Evolutionary conservation across 2,113 vertebrate genomes (phyloP).

Genomic region (Lepisosteus oculatus): DNA sequence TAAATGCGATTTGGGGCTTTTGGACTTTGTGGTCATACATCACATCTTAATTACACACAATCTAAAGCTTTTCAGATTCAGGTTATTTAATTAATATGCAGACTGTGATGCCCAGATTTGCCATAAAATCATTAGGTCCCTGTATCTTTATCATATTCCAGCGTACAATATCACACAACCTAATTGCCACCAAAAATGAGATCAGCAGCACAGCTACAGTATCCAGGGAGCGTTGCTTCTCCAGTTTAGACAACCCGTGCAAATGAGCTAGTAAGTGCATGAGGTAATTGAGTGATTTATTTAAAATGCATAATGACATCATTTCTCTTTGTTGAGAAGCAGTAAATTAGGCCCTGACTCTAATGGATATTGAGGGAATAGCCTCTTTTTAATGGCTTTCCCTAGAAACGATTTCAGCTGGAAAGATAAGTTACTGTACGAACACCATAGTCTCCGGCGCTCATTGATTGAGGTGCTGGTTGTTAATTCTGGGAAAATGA

Average conservation of each 20-base stretch:
- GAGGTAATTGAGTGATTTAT: conserved; percentile 53
- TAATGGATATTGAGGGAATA: conserved; percentile 48
- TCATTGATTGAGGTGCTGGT: too few species aligned
- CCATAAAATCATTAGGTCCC: conserved; percentile 4
- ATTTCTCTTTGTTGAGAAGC: conserved; percentile 43
- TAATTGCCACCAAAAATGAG: conserved; percentile 52
- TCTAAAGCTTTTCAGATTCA: conserved; percentile 53
- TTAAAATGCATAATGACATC: conserved; percentile 57
- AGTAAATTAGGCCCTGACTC: conserved; percentile 51
- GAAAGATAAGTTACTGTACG: too few species aligned
- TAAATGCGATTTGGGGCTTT: conserved; percentile 43
- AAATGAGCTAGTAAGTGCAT: conserved; percentile 29
- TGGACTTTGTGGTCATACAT: conserved; percentile 32
- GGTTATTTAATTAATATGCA: conserved; percentile 39
- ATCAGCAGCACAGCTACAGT: conserved; percentile 46
- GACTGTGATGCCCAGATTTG: conserved; percentile 41
- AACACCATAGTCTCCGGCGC: too few species aligned
- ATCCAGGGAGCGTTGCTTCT: conserved; percentile 28
- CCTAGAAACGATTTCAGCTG: too few species aligned
- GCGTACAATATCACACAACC: conserved; percentile 32
- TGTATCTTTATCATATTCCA: conserved; percentile 41
- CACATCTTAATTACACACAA: conserved; percentile 49
- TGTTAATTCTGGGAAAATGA: too few species aligned
- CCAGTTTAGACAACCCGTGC: conserved; percentile 16
- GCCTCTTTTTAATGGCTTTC: conserved; percentile 25